Base-by-base conservation (phyloP, 1,140 invertebrate genomes). In the Pseudomyrmex gracilis region DNA sequence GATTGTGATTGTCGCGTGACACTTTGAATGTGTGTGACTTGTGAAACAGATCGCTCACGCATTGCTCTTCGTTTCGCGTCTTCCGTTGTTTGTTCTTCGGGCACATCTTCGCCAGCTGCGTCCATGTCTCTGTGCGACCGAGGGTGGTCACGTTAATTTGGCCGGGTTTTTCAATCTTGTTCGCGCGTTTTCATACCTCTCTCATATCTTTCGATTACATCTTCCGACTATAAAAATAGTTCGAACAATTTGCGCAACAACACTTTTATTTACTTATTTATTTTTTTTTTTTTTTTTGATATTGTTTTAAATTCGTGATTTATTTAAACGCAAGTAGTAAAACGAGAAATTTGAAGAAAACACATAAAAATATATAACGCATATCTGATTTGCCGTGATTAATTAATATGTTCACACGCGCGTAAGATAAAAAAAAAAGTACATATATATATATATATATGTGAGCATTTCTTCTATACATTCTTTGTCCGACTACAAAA, bases 401-500 rank as follows among this genome's bases (percentile, higher is more conserved):
- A 73, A 58, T 73, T 24, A 73, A 5, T n/a, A 43, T 63, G 15
- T 57, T 15, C 17, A 20, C n/a, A 58, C 7, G 17, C 49, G 43
- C 34, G 34, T 66, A 67, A 45, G 47, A 53, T 66, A 77, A 77
- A 17, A 67, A 34, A 34, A 34, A 34, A 34, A 0, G n/a, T n/a
- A n/a, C n/a, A n/a, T n/a, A n/a, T n/a, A n/a, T n/a, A n/a, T n/a
- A n/a, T n/a, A n/a, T n/a, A n/a, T 7, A 34, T 34, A 67, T 22
- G 58, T 22, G 73, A 53, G 43, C 47, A 55, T 15, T 20, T 45
- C 17, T 43, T 77, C 24, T 77, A 67, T 7, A 34, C 2, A 15
- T 13, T 77, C 47, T 63, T 47, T 47, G 47, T 63, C 15, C 20
- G 73, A 67, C 24, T 53, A 77, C 47, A 77, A 77, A 77, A 77